These are phyloP conservation scores for Peromyscus nudipes DNA, from an alignment of 2,797 vertebrate species.

Conservation along the genomic window DNA sequence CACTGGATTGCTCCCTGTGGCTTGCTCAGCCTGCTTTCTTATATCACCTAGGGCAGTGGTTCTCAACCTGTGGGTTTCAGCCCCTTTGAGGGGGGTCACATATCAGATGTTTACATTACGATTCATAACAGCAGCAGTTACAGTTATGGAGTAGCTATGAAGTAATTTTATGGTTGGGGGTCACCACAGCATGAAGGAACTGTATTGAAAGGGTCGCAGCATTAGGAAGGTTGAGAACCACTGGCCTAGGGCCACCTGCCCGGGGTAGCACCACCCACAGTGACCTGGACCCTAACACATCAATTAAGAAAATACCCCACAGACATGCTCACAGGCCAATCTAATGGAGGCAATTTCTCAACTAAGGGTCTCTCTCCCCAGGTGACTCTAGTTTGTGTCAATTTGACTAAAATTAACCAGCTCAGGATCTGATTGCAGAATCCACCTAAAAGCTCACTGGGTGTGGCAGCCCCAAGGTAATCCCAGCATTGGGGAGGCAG, in stretches of 20 bases:
- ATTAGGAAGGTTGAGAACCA: background rate
- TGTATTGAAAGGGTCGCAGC: background rate
- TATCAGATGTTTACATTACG: background rate
- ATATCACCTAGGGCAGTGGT: background rate
- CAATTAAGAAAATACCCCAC: background rate
- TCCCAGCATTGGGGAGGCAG: background rate
- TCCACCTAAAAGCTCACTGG: background rate
- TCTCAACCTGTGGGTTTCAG: background rate
- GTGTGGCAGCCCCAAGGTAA: accelerated
- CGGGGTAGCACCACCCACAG: background rate
- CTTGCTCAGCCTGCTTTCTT: background rate
- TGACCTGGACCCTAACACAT: background rate
- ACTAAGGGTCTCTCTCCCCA: background rate
- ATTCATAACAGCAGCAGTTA: background rate
- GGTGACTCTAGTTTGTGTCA: background rate
- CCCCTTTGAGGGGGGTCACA: background rate
- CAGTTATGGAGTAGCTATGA: background rate
- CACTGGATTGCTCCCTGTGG: background rate
- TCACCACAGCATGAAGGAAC: background rate
- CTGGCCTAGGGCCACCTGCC: background rate
- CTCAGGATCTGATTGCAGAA: background rate
- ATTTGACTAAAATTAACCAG: background rate
- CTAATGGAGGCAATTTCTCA: background rate
- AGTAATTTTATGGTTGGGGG: background rate
- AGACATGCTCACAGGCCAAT: background rate